Conservation (phyloP, 37 sponge, comb jelly and placozoan genomes). For the Ephydatia muelleri region DNA sequence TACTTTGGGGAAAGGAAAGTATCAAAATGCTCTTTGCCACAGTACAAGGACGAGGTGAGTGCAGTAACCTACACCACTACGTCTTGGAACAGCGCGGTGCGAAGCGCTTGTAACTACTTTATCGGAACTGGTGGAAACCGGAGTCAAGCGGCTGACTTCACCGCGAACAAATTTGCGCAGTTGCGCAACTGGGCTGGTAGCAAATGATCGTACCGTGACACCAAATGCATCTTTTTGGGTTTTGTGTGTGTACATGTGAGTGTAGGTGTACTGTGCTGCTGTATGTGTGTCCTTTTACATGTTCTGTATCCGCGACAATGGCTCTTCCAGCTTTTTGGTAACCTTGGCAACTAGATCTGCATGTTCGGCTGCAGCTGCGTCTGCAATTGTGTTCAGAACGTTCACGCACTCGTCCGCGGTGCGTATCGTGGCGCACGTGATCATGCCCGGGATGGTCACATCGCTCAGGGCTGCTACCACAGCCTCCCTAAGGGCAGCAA, state of each 20-base stretch:
- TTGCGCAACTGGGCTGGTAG: not conserved
- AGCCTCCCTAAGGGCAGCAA: not conserved
- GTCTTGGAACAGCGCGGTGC: not conserved
- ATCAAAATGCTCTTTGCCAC: not conserved
- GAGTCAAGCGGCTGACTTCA: not conserved
- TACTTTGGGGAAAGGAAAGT: not conserved
- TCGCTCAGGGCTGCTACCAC: not conserved
- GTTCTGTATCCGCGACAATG: not conserved
- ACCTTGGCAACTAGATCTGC: not conserved
- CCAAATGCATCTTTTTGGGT: not conserved
- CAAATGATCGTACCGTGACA: not conserved
- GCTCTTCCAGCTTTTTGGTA: not conserved
- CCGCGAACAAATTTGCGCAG: not conserved
- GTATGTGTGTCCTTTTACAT: not conserved
- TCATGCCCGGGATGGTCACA: not conserved
- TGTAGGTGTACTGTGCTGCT: too few species aligned
- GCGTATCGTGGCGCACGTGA: not conserved
- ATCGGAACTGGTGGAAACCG: not conserved
- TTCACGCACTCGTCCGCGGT: not conserved
- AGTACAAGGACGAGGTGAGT: not conserved
- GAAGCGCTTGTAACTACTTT: not conserved
- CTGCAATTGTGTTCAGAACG: not conserved
- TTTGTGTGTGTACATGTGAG: not conserved
- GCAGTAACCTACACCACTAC: not conserved
- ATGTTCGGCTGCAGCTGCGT: not conserved